Evolutionary conservation across 2,888 invertebrate genomes (phyloP), one percentile per base, ranked within the genome.

Genomic region (Dione juno): DNA sequence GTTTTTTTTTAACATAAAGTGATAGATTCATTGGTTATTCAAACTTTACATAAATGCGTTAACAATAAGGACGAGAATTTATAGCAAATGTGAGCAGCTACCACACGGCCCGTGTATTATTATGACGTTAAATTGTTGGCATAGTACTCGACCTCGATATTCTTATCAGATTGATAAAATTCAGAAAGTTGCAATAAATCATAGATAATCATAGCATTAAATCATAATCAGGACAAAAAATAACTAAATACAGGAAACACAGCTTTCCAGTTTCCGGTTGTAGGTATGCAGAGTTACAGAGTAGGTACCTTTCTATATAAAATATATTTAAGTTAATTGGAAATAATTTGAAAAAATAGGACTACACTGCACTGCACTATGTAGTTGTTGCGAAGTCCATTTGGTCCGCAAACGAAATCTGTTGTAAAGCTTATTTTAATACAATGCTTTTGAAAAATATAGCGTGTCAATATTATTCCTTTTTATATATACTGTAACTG

Each of bases 1-100:
- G 21, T 43, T 61, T 43, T 61, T 61, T 59, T 41, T 41, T 41
- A 28, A 65, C 43, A 69, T 57, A 69, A 64, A 66, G 59, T 58
- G 50, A 14, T 52, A 66, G 61, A 61, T 45, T 61, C 61, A 61
- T 61, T 11, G 28, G 5, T 61, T 61, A 45, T 43, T 61, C 41
- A 61, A 16, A 37, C 21, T 45, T 43, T 21, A 45, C n/a, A n/a
- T 45, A 10, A 61, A 28, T 35, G n/a, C n/a, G n/a, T n/a, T n/a
- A n/a, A n/a, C n/a, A n/a, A n/a, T 54, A 3, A 37, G 35, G 54
- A 43, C 40, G 41, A 58, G 14, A 19, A 58, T 58, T 41, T 58
- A 58, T 21, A 58, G 41, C 40, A 48, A 16, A 37, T 19, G 19
- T 50, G 13, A 28, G 35, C n/a, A n/a, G 35, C 45, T 37, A 37